A percentile compares a stretch with the other conserved stretches of the same genome.
Evolutionary conservation across 1,140 invertebrate genomes (phyloP).

Genomic region (Pinna nobilis): DNA sequence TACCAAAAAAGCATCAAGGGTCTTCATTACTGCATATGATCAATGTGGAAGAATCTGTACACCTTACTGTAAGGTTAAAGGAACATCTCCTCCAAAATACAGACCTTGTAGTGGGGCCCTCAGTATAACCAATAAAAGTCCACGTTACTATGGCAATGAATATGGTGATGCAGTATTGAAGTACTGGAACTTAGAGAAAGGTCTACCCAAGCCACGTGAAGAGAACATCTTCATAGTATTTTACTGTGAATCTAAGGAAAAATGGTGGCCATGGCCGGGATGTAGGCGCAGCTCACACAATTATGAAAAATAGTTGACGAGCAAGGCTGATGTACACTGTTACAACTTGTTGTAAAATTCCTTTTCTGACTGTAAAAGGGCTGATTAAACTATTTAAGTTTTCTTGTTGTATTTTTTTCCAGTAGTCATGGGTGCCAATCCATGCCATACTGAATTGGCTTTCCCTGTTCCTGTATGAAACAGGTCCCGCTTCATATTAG

Average conservation of each 20-base stretch:
- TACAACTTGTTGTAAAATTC: too few relatives aligned
- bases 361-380: too few relatives aligned
- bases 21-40: constrained; percentile 33
- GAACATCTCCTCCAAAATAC: constrained; percentile 12
- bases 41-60: constrained; percentile 30
- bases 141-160: constrained; percentile 19
- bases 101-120: constrained; percentile 31
- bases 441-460: too few relatives aligned
- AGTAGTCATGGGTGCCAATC: too few relatives aligned
- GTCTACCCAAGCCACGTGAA: background rate
- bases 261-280: background rate
- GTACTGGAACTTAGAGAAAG: constrained; percentile 5
- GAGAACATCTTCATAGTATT: background rate
- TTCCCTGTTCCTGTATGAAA: too few relatives aligned
- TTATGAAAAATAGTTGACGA: too few relatives aligned
- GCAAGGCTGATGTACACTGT: too few relatives aligned
- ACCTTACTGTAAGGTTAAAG: constrained; percentile 15
- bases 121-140: constrained; percentile 4
- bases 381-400: too few relatives aligned
- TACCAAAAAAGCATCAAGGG: background rate
- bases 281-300: too few relatives aligned
- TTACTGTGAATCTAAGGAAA: background rate
- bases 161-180: constrained; percentile 14
- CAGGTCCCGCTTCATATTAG: too few relatives aligned
- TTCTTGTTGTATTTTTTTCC: too few relatives aligned